Conservation (phyloP, 2,888 invertebrate species). For the Hymenopus coronatus region DNA sequence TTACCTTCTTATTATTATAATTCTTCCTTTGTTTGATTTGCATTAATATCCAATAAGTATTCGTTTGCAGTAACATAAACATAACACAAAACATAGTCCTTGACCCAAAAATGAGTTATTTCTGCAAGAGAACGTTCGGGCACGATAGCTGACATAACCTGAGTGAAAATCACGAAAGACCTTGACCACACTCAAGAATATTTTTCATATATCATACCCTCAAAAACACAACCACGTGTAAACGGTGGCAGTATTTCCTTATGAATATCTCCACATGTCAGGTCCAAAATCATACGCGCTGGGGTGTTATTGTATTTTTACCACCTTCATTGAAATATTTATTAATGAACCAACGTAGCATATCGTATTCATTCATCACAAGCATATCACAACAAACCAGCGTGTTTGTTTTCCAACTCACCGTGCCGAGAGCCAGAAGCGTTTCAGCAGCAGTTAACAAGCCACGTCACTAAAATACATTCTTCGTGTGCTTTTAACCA, state of each 20-base stretch:
- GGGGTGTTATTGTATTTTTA: background rate
- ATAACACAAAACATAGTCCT: background rate
- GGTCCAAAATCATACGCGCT: background rate
- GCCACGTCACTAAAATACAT: background rate
- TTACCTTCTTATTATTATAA: no score
- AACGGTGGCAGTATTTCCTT: background rate
- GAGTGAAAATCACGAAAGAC: background rate
- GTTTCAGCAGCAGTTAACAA: background rate
- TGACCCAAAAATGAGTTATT: background rate
- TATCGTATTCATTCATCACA: background rate
- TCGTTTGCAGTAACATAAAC: background rate
- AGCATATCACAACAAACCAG: constrained; percentile 18
- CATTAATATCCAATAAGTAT: background rate
- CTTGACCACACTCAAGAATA: constrained; percentile 1
- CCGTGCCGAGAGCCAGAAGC: background rate
- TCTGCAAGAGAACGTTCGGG: background rate
- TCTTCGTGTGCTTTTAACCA: background rate
- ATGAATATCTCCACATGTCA: background rate
- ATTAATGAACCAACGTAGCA: background rate
- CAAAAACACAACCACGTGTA: constrained; percentile 7
- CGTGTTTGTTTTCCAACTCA: constrained; percentile 8
- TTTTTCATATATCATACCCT: background rate
- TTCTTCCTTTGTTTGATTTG: no score
- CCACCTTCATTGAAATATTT: background rate
- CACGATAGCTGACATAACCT: background rate